Evolutionary conservation across 2,797 vertebrate genomes (phyloP).

Genomic region (Platalea minor): DNA sequence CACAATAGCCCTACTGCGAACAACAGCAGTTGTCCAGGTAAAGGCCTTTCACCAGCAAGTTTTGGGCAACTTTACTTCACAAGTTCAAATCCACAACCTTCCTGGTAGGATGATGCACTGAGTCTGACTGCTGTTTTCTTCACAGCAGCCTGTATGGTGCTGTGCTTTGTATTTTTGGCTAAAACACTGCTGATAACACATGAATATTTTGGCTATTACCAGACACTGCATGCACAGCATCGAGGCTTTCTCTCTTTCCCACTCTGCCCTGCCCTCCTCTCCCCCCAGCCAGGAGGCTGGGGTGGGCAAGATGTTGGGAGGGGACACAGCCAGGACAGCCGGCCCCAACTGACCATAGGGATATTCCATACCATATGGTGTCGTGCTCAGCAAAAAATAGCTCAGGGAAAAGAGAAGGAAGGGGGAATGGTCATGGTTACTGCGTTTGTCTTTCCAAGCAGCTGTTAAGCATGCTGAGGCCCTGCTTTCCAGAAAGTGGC

Average conservation of each 20-base stretch:
- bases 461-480: not conserved
- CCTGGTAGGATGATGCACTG: not conserved
- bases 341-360: accelerated
- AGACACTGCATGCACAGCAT: not conserved
- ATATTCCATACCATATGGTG: too few species aligned
- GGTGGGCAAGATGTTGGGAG: not conserved
- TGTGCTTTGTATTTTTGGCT: not conserved
- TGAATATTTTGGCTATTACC: not conserved
- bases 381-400: not conserved
- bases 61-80: not conserved
- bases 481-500: not conserved
- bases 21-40: not conserved
- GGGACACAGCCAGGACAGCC: not conserved
- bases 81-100: not conserved
- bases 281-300: not conserved
- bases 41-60: not conserved
- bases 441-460: not conserved
- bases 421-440: not conserved
- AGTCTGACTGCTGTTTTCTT: not conserved
- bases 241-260: not conserved
- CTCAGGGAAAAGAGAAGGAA: not conserved
- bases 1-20: not conserved
- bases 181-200: not conserved
- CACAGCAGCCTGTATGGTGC: not conserved
- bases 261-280: not conserved